A percentile compares a stretch with the other conserved stretches of the same genome.
phyloP scores from a whole-genome alignment of 2,888 invertebrate genomes.

The Trissolcus brochymenae region DNA sequence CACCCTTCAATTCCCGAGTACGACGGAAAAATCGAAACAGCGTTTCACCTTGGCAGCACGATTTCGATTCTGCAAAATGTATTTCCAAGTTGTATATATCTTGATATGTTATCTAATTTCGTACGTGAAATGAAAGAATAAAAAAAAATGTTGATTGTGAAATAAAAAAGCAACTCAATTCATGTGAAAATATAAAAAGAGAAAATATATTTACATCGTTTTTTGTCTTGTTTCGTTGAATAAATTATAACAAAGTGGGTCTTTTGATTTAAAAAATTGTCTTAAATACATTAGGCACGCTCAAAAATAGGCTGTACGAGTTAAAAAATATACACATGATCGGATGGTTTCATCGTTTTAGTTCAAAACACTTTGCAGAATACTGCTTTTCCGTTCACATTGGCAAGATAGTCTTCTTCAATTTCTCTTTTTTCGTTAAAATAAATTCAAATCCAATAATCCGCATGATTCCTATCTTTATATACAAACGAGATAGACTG shows the following conservation, averaged over 20 bases:
- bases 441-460: slow-evolving; percentile 16
- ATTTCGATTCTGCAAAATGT: slow-evolving; percentile 26
- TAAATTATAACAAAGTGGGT: neutral
- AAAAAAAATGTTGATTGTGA: slow-evolving; percentile 2
- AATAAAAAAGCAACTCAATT: neutral
- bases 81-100: neutral
- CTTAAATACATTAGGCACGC: neutral
- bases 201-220: slow-evolving; percentile 17
- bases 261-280: neutral
- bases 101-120: slow-evolving; percentile 15
- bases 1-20: slow-evolving; percentile 7
- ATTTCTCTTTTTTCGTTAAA: neutral
- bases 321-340: neutral
- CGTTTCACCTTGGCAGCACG: slow-evolving; percentile 7
- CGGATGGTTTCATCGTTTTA: slow-evolving; percentile 1
- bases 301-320: too few relatives aligned
- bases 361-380: slow-evolving; percentile 13
- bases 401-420: slow-evolving; percentile 17
- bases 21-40: slow-evolving; percentile 23
- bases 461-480: slow-evolving; percentile 30
- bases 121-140: slow-evolving; percentile 2
- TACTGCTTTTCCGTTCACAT: slow-evolving; percentile 17
- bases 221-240: neutral
- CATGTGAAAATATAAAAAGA: slow-evolving; percentile 13
- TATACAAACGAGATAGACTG: slow-evolving; percentile 43